phyloP scores from a whole-genome alignment of 2,888 invertebrate genomes.

The Cheilosia pagana region DNA sequence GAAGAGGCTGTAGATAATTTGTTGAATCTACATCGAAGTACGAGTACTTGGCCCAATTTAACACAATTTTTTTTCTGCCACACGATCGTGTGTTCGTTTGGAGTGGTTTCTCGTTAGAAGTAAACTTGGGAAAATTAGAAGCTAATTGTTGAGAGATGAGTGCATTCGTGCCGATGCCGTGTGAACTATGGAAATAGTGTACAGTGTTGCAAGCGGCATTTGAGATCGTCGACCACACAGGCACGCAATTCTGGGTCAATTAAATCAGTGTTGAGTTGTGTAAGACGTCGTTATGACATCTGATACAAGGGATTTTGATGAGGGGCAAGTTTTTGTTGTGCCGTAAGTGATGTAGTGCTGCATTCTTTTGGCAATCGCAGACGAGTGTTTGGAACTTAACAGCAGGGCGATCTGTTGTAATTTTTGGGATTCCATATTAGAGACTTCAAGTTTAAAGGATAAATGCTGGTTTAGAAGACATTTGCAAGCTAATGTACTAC shows the following conservation, averaged over 20 bases:
- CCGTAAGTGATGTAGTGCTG: too few species aligned
- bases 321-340: too few species aligned
- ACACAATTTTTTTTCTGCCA: background rate
- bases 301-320: too few species aligned
- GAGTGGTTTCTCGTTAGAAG: conserved; percentile 23
- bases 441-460: too few species aligned
- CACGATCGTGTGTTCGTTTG: conserved; percentile 50
- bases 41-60: conserved; percentile 52
- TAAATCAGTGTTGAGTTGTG: too few species aligned
- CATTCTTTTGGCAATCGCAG: too few species aligned
- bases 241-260: background rate
- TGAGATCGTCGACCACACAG: background rate
- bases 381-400: too few species aligned
- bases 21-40: conserved; percentile 22
- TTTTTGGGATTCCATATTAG: too few species aligned
- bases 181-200: conserved; percentile 50
- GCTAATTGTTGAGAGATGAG: conserved; percentile 47
- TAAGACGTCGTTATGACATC: too few species aligned
- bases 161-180: conserved; percentile 29
- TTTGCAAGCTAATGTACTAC: too few species aligned
- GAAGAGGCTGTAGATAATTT: conserved; percentile 15
- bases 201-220: background rate
- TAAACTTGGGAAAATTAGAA: conserved; percentile 48
- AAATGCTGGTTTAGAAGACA: too few species aligned
- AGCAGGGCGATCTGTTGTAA: too few species aligned